Evolutionary conservation across 2,113 vertebrate genomes (phyloP).

Genomic region (Marmota monax): DNA sequence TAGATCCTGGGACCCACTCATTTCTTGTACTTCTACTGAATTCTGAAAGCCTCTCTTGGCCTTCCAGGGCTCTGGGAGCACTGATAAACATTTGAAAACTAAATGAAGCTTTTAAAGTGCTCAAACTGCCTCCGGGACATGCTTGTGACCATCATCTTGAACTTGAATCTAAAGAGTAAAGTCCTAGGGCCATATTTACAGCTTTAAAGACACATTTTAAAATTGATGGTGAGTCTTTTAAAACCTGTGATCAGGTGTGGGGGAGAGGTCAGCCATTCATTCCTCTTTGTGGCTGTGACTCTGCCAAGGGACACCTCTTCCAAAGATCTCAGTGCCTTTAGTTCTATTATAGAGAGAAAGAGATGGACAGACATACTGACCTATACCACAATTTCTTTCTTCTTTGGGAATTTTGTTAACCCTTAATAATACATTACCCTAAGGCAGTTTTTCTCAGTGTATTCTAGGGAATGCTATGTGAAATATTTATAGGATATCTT

Average conservation of each 20-base stretch:
- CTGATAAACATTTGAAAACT: constrained; percentile 74
- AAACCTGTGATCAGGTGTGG: constrained; percentile 75
- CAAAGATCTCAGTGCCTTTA: constrained; percentile 21
- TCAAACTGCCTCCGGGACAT: constrained; percentile 76
- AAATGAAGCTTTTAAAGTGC: constrained; percentile 74
- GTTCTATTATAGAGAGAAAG: neutral
- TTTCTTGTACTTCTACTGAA: constrained; percentile 53
- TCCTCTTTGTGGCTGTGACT: constrained; percentile 23
- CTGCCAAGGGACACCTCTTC: constrained; percentile 36
- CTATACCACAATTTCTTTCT: neutral
- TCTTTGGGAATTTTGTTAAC: constrained; percentile 32
- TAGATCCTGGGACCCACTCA: neutral
- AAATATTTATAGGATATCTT: neutral
- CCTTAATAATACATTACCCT: constrained; percentile 45
- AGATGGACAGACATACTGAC: neutral
- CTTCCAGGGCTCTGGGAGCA: constrained; percentile 12
- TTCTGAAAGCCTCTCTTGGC: constrained; percentile 52
- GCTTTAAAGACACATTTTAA: constrained; percentile 78
- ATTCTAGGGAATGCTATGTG: neutral
- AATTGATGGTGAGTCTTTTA: constrained; percentile 73
- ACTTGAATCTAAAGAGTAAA: constrained; percentile 69
- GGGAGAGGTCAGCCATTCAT: constrained; percentile 63
- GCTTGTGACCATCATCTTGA: constrained; percentile 76
- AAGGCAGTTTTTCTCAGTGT: constrained; percentile 34
- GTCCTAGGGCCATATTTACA: constrained; percentile 77